Conservation (phyloP, 2,113 vertebrate genomes). For the Octodon degus region DNA sequence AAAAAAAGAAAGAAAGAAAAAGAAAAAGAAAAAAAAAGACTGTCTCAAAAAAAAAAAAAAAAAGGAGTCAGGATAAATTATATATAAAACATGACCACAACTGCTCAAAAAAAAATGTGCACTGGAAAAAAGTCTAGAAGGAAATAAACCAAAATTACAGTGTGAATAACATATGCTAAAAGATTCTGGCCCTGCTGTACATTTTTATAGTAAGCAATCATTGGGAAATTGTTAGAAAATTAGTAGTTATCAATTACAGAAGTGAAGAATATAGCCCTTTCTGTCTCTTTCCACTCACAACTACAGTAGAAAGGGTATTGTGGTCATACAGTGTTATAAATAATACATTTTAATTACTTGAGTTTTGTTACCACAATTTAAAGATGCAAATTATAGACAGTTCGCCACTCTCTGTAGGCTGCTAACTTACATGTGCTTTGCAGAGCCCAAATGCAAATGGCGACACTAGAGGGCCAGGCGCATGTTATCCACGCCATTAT, state of each 20-base stretch:
- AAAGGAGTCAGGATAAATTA: conserved; percentile 4
- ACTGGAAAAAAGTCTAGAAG: conserved; percentile 42
- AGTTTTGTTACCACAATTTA: conserved; percentile 26
- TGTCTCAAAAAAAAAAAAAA: background rate
- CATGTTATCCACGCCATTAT: background rate
- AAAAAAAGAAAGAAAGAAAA: too few species aligned
- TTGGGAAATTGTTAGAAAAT: conserved; percentile 69
- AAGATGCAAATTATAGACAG: conserved; percentile 46
- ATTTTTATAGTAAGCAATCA: conserved; percentile 65
- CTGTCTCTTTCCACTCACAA: background rate
- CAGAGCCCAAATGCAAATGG: conserved; percentile 43
- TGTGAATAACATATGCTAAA: conserved; percentile 55
- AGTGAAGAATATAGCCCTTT: conserved; percentile 51
- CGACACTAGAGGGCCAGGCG: background rate
- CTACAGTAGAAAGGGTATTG: background rate
- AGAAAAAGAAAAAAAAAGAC: background rate
- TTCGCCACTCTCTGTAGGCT: conserved; percentile 15
- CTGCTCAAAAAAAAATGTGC: conserved; percentile 43
- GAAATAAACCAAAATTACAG: conserved; percentile 74
- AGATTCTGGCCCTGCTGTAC: conserved; percentile 57
- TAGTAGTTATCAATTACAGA: conserved; percentile 60
- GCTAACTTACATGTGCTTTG: conserved; percentile 41
- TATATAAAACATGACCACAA: background rate
- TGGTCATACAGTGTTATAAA: background rate
- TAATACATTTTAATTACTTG: conserved; percentile 45